Base-by-base conservation (phyloP, 1,140 invertebrate genomes). In the Harlomillsia oculata region DNA sequence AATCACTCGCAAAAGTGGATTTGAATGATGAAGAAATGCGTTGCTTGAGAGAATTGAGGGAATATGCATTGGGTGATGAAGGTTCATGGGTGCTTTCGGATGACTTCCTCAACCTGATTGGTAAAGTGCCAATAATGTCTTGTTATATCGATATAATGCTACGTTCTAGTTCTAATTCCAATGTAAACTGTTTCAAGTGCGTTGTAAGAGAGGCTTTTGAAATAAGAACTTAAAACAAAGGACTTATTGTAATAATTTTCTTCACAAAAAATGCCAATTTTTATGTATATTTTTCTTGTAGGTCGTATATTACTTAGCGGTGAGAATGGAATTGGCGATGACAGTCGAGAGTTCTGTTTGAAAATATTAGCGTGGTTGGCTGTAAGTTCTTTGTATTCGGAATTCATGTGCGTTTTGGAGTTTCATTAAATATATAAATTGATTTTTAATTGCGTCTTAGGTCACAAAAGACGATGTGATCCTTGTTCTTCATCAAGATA, bases 41-140 rank as follows among this genome's bases (percentile, higher is more conserved):
- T 11, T 65, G 64, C 44, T 39, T 65, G 23, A 53, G 41, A 29
- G 89, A 94, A 74, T 72, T 94, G 53, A 78, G 84, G 65, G 85
- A 89, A 67, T 95, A 92, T 72, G 80, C 91, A 65, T 72, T 91
- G 52, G 83, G 85, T 56, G 85, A 89, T 63, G 87, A 90, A 66
- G 89, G 89, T 39, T 87, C 85, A 59, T 93, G 89, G 89, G 87
- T 88, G 39, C 75, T 94, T 9, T 87, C 89, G 2, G 88, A 91
- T 62, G 82, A 87, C 59, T 93, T 93, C 69, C 75, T 92, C 21
- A 76, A 78, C 53, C 87, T 92, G 67, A 80, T 92, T 53, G 84
- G 84, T 84, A 49, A 36, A 26, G 43, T 58, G 45, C 29, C 45
- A 44, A 18, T 21, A 34, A 8, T 37, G 5, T 30, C 30, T 2